Base-by-base conservation (phyloP, 2,113 vertebrate species). In the Salvator merianae region DNA sequence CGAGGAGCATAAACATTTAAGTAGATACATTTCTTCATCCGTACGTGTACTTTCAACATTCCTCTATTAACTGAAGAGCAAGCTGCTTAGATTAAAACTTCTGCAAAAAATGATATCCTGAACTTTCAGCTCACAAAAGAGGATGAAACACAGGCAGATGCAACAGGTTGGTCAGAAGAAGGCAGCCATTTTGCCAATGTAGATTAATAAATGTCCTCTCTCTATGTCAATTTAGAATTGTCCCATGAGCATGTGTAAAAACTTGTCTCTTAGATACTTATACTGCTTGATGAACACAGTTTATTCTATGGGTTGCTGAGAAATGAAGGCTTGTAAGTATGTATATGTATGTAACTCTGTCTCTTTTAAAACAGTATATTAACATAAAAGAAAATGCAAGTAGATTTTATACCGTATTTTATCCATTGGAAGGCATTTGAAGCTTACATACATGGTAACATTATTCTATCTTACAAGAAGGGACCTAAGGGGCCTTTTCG, bases 1-100 rank as follows among this genome's bases (percentile, higher is more conserved):
- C 38, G 26, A 75, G n/a, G 66, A 83, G 81, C 66, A 83, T 83
- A 83, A 83, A 83, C 72, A 83, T 83, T 32, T 47, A 75, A 65
- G 22, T 28, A 32, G 43, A 75, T 43, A 66, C 32, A 75, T 47
- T 34, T 83, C 71, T 75, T 83, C 75, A 65, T 83, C 81, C 81
- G 75, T 75, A 43, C 13, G 28, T 34, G 59, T 30, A 66, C 72
- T 75, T 83, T 83, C 40, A 83, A 83, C 71, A 66, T 75, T 82
- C 69, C 26, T 81, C 68, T 26, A 59, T 81, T 74, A 82, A 73
- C 36, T n/a, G 24, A 59, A 62, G 80, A 82, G 62, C 62, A 20
- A 82, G 26, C 26, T 82, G 69, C 36, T 72, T 82, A 72, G 38
- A 30, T 47, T 68, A n/a, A 70, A 81, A 81, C 43, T 55, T 10